Evolutionary conservation across 1,140 invertebrate genomes (phyloP).

Genomic region (Caenorhabditis elegans): WBcel235 BX284602.5:10256501-10257000

Average conservation of each 20-base stretch:
- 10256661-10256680: not conserved
- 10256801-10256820: conserved; percentile 16
- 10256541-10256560: not conserved
- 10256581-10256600: conserved; percentile 2
- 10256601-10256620: conserved; percentile 41
- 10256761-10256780: conserved; percentile 8
- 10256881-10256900: too few relatives aligned
- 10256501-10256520: conserved; percentile 1
- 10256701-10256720: not conserved
- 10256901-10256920: too few relatives aligned
- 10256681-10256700: not conserved
- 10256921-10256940: too few relatives aligned
- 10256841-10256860: too few relatives aligned
- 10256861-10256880: too few relatives aligned
- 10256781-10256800: conserved; percentile 41
- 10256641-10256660: not conserved
- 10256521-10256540: conserved; percentile 17
- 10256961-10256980: too few relatives aligned
- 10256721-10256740: not conserved
- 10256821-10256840: conserved; percentile 1
- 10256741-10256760: not conserved
- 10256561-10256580: not conserved
- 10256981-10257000: too few relatives aligned
- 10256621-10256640: not conserved
- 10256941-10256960: too few relatives aligned